phyloP scores from a whole-genome alignment of 1,140 invertebrate genomes.

The Telenomus remus region DNA sequence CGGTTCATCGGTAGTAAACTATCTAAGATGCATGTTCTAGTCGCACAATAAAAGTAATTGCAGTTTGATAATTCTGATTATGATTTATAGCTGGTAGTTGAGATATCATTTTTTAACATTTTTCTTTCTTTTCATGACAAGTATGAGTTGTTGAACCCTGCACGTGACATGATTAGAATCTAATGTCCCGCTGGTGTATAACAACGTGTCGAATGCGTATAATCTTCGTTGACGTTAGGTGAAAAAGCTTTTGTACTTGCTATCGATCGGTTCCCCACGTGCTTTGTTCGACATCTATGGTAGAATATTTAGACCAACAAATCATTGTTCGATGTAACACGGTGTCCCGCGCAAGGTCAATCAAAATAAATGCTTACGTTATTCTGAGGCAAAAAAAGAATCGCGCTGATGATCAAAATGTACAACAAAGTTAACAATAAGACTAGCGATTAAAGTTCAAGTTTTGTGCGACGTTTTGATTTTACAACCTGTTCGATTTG shows the following conservation, averaged over 20 bases:
- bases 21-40: conserved; percentile 17
- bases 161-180: conserved; percentile 48
- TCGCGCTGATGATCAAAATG: not conserved
- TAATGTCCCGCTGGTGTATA: conserved; percentile 37
- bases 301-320: conserved; percentile 49
- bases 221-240: conserved; percentile 53
- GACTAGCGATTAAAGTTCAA: not conserved
- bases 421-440: not conserved
- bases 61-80: not conserved
- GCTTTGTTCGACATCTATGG: conserved; percentile 57
- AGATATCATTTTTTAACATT: not conserved
- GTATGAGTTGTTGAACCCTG: conserved; percentile 21
- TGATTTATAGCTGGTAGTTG: not conserved
- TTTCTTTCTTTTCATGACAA: not conserved
- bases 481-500: too few species aligned
- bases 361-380: conserved; percentile 9
- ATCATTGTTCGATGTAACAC: conserved; percentile 38
- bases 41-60: conserved; percentile 1
- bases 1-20: conserved; percentile 8
- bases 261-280: conserved; percentile 62
- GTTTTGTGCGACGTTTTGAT: too few species aligned
- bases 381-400: conserved; percentile 2
- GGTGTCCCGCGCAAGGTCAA: conserved; percentile 38
- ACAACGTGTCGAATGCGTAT: conserved; percentile 50
- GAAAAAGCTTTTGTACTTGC: conserved; percentile 66